These are phyloP conservation scores for Corella eumyota DNA, from an alignment of 23 tunicate genomes.

Conservation along the genomic window DNA sequence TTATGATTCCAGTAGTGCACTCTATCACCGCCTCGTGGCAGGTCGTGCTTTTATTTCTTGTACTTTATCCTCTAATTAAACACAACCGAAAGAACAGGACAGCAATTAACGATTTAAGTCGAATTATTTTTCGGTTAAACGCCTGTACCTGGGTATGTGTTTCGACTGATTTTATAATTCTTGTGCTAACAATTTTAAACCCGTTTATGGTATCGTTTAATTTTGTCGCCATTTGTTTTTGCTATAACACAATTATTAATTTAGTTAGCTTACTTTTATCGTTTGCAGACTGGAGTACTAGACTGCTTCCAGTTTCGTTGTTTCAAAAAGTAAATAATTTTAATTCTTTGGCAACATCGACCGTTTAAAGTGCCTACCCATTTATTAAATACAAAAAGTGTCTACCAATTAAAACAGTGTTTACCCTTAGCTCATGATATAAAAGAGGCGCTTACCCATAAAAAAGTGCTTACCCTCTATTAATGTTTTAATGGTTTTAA, in stretches of 20 bases:
- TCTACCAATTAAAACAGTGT: no score
- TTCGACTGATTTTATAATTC: background rate
- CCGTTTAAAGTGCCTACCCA: no score
- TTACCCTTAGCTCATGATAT: no score
- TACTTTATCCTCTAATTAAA: background rate
- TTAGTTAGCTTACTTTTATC: background rate
- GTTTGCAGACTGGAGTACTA: conserved; percentile 1
- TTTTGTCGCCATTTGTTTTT: background rate
- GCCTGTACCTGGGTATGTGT: background rate
- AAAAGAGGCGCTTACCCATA: no score
- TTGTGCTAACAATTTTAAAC: background rate
- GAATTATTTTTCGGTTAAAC: background rate
- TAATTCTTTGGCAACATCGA: no score
- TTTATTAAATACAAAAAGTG: no score
- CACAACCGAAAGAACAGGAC: background rate
- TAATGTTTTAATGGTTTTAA: no score
- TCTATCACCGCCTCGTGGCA: background rate
- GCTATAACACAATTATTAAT: background rate
- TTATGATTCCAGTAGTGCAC: background rate
- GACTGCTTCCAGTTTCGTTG: background rate
- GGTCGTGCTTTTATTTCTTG: background rate
- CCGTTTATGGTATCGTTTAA: background rate
- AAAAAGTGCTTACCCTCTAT: no score
- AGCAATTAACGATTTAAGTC: no score
- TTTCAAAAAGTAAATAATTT: no score